phyloP scores from a whole-genome alignment of 2,113 vertebrate species.

The Ictalurus furcatus region DNA sequence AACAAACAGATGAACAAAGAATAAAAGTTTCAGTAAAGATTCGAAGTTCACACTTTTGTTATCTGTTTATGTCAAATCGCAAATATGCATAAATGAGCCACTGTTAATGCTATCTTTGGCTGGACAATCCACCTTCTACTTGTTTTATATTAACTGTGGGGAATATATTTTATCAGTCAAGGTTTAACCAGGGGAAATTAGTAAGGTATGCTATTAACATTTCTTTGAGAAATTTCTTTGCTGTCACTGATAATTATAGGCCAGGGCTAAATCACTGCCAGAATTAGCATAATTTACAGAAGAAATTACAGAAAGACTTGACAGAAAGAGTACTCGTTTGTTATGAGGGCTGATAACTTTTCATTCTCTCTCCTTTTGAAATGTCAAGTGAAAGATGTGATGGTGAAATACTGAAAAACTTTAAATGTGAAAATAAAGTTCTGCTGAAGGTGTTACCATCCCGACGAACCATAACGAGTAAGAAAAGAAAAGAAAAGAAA shows the following conservation, averaged over 20 bases:
- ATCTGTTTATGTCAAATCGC: slow-evolving; percentile 13
- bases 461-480: not conserved
- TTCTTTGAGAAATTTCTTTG: not conserved
- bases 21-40: not conserved
- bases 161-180: slow-evolving; percentile 39
- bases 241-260: not conserved
- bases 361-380: not conserved
- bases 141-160: not conserved
- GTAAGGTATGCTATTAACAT: slow-evolving; percentile 24
- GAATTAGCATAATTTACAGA: slow-evolving; percentile 32
- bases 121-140: not conserved
- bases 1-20: too few species aligned
- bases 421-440: not conserved
- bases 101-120: not conserved
- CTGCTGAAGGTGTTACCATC: not conserved
- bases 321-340: not conserved
- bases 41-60: not conserved
- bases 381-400: not conserved
- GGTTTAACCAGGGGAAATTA: slow-evolving; percentile 25
- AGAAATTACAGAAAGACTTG: not conserved
- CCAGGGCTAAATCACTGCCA: slow-evolving; percentile 32
- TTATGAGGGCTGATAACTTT: not conserved
- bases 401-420: not conserved
- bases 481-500: too few species aligned
- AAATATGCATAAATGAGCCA: not conserved